These are phyloP conservation scores for Aspidiotus rigidus DNA, from an alignment of 2,888 invertebrate genomes.

Conservation along the genomic window DNA sequence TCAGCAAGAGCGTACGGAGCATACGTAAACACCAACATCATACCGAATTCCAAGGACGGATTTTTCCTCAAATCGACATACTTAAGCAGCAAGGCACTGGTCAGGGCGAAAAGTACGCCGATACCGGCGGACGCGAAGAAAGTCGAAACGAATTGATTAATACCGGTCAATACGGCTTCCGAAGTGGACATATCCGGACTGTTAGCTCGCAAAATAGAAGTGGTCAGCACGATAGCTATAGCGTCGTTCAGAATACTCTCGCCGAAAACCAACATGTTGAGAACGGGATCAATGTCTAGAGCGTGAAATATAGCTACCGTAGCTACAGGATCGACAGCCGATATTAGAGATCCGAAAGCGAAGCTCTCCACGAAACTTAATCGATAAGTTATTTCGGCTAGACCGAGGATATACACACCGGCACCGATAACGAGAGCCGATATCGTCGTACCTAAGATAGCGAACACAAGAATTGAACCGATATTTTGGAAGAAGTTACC, in stretches of 20 bases:
- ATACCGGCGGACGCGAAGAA: conserved; percentile 98
- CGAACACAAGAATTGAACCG: conserved; percentile 96
- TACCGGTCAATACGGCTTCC: conserved; percentile 76
- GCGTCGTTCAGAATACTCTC: conserved; percentile 96
- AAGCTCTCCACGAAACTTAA: conserved; percentile 93
- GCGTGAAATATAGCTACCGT: conserved; percentile 98
- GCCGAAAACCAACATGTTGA: conserved; percentile 98
- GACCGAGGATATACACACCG: conserved; percentile 86
- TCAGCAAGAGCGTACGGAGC: conserved; percentile 97
- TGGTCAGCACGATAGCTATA: conserved; percentile 93
- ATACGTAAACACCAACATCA: conserved; percentile 97
- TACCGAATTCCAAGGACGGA: conserved; percentile 95
- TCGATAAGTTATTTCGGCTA: conserved; percentile 82
- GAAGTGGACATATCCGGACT: conserved; percentile 60
- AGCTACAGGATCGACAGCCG: conserved; percentile 98
- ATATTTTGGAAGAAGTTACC: conserved; percentile 92
- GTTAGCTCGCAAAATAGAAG: conserved; percentile 67
- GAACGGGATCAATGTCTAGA: conserved; percentile 88
- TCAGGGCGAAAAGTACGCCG: conserved; percentile 86
- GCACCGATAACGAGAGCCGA: conserved; percentile 95
- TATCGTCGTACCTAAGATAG: conserved; percentile 92
- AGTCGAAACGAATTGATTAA: conserved; percentile 72
- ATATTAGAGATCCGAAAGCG: conserved; percentile 95
- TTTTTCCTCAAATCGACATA: conserved; percentile 93
- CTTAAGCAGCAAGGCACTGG: conserved; percentile 84